A percentile compares a stretch with the other conserved stretches of the same genome.
These are phyloP conservation scores for Coluber constrictor DNA, from an alignment of 2,797 vertebrate genomes.

Conservation along the genomic window DNA sequence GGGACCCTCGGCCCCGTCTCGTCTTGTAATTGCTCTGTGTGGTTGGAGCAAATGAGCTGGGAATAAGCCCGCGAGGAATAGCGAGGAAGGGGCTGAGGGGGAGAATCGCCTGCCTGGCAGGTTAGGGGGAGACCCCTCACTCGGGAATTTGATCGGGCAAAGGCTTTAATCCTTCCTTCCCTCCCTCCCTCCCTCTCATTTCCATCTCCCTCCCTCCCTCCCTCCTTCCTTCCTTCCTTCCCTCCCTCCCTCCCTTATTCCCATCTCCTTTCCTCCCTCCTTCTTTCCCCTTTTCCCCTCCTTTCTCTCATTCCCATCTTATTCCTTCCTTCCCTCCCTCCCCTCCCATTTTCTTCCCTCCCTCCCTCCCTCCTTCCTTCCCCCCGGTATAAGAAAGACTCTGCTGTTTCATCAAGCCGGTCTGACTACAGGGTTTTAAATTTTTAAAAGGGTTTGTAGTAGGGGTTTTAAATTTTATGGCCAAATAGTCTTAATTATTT, in stretches of 20 bases:
- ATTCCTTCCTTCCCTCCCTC: not conserved
- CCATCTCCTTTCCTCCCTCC: too few species aligned
- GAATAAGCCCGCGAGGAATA: too few species aligned
- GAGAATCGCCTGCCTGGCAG: rapidly evolving
- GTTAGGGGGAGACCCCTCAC: not conserved
- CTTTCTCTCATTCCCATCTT: not conserved
- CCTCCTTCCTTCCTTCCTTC: rapidly evolving
- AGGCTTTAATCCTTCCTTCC: not conserved
- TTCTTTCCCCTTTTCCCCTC: too few species aligned
- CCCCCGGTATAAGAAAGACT: too few species aligned
- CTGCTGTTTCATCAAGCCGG: too few species aligned
- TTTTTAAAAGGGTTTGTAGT: too few species aligned
- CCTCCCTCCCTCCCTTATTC: not conserved
- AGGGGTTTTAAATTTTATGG: too few species aligned
- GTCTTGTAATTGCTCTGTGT: not conserved
- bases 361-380: too few species aligned
- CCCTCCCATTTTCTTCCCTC: too few species aligned
- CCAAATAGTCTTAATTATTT: too few species aligned
- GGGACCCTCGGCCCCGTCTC: not conserved
- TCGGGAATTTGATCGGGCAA: not conserved
- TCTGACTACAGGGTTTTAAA: too few species aligned
- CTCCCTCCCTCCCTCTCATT: not conserved
- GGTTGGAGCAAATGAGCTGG: not conserved
- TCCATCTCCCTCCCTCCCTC: too few species aligned
- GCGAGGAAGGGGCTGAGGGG: not conserved